Evolutionary conservation across 2,113 vertebrate genomes (phyloP), one percentile per base, ranked within the genome.

Genomic region (Motacilla alba): DNA sequence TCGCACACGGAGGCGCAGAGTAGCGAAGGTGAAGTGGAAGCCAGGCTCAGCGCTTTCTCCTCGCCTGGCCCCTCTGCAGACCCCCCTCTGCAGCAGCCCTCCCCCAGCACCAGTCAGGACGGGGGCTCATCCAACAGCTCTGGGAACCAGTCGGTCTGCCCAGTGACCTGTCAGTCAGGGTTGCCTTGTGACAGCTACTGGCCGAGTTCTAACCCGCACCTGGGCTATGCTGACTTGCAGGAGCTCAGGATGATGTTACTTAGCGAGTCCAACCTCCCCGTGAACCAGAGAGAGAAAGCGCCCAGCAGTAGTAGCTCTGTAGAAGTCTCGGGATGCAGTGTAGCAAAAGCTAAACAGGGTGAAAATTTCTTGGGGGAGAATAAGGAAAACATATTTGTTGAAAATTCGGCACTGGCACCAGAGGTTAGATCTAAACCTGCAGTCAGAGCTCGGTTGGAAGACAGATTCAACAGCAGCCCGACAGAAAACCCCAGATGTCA

Each of bases 381-480:
- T 92, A 97, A 96, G 89, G 98, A 94, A 96, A 97, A 96, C 70
- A 35, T 94, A 31, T 63, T 91, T 30, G 83, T 58, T 41, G 91
- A 95, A 69, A 95, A 93, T 76, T 80, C 74, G 31, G 93, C 95
- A 37, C 72, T 91, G 75, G 44, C 89, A 44, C 41, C 97, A 39
- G 97, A 98, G 85, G 80, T 92, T 18, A 97, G 97, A 90, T 94
- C 97, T 64, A 98, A 97, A 93, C 97, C 98, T 43, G 95, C 98
- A 56, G 98, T 98, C 52, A 98, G 99, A 93, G 98, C 99, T 97
- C 98, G 99, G 49, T 96, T 99, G 97, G 99, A 99, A 97, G 99
- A 99, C 97, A 98, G 98, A 97, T 99, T 99, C 96, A 98, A 98
- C 96, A 97, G 97, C 94, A 87, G 98, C 92, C 95, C 94, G 72